Evolutionary conservation across 92 coral and sea anemone species (phyloP), one percentile per base, ranked within the genome.

Genomic region (Epizoanthus ramosus): DNA sequence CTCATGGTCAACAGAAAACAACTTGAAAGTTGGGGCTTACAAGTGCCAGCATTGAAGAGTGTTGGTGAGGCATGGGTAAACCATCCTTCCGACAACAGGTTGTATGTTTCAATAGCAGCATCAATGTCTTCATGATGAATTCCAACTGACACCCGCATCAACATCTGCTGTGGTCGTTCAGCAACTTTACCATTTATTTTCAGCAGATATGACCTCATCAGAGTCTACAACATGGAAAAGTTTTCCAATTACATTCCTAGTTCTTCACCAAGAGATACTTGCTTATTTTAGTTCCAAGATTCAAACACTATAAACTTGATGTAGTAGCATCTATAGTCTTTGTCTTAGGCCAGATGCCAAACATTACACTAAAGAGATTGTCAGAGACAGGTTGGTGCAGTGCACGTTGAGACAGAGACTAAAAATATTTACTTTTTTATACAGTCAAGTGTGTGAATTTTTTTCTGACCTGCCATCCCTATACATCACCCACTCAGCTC

Each of bases 11-110:
- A 70, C 41, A 95, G 74, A 67, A 95, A 95, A 70, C 98, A 95
- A 59, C 98, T 95, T 22, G 98, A 95, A 63, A 95, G n/a, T 88
- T 95, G 98, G 19, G 98, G 98, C 66, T 89, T 85, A 72, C 89
- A 88, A 17, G 98, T 95, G 24, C 98, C 98, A 73, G 98, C 84
- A 82, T 95, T 95, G 73, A 95, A 95, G 45, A 95, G 89, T 0
- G 98, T 95, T 10, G 98, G 98, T 6, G 98, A 95, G 1, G 98
- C 98, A 91, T 95, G 98, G 0, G 98, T 95, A 72, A 95, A 95
- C 97, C 97, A 95, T 73, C 94, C 92, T 70, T 95, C 97, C 2
- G 98, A 93, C 86, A 95, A 71, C 58, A 95, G 75, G 87, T 93
- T 91, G 84, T 95, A 95, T 1, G 98, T 95, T 73, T 91, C 95